Evolutionary conservation across 2,888 invertebrate species (phyloP), one percentile per base, ranked within the genome.

Genomic region (Hypomecis punctinalis): DNA sequence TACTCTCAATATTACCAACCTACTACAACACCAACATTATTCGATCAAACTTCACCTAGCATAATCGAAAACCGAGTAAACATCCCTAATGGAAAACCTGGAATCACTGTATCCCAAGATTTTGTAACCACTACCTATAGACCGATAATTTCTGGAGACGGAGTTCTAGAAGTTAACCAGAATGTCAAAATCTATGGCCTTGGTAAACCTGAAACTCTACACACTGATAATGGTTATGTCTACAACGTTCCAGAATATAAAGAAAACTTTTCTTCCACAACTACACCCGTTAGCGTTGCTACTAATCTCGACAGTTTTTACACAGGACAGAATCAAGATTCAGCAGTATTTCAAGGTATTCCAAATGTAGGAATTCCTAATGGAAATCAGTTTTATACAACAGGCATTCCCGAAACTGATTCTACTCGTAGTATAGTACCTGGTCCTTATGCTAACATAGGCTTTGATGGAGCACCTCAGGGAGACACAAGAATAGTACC

Each of bases 101-200:
- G 40, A 7, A 64, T 64, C 3, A 51, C 51, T 7, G 42, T 66
- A 7, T 54, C 63, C 42, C 68, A 70, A 47, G 56, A 68, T 11
- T 9, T 65, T 40, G 36, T 57, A 13, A 48, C 61, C 6, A 54
- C 61, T 4, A 68, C 66, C 23, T 43, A 52, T 36, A 61, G 6
- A 47, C 58, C 61, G 39, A n/a, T 11, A 36, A 8, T 48, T 23
- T 52, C 56, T 11, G 11, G 33, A 23, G 46, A 62, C 11, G 63
- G 40, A 45, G 36, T 61, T 40, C 48, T 61, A 37, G 63, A 66
- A 45, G 43, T 61, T 3, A 66, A 58, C 61, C 52, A 59, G 36
- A 68, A 65, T 9, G 56, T 68, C 0, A 63, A 65, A 56, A 65
- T 61, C 6, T 65, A 67, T 48, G 67, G 63, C 23, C 23, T 65